These are phyloP conservation scores for Clarias batrachus DNA, from an alignment of 2,113 vertebrate species.

Conservation along the genomic window DNA sequence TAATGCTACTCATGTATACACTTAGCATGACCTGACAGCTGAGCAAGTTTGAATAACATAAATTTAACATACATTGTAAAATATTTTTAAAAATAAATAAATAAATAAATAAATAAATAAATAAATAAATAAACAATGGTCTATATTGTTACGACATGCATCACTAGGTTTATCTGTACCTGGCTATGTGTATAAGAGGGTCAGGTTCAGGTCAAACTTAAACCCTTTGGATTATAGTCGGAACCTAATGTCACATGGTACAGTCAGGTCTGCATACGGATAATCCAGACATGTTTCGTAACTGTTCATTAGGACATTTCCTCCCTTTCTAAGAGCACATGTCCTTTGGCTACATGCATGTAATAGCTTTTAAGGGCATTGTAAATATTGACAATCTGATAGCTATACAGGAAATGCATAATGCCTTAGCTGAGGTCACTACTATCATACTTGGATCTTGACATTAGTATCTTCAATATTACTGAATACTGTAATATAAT, in stretches of 20 bases:
- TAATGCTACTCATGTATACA: not conserved
- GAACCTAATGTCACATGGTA: conserved; percentile 46
- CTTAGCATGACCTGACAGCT: not conserved
- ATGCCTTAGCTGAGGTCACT: not conserved
- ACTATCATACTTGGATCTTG: not conserved
- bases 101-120: no score
- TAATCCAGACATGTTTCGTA: conserved; percentile 37
- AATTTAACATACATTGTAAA: not conserved
- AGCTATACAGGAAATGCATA: not conserved
- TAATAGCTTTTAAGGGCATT: not conserved
- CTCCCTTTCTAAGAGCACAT: not conserved
- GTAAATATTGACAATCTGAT: not conserved
- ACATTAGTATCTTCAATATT: not conserved
- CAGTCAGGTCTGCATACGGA: conserved; percentile 24
- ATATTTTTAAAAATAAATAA: no score
- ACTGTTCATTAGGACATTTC: conserved; percentile 26
- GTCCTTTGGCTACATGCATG: not conserved
- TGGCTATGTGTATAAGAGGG: conserved; percentile 3
- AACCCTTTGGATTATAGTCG: conserved; percentile 32
- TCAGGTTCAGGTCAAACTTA: conserved; percentile 20
- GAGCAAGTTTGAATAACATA: not conserved
- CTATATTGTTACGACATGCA: not conserved
- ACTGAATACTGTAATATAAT: no score
- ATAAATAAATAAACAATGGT: not conserved
- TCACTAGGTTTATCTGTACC: not conserved